Base-by-base conservation (phyloP, 2,888 invertebrate genomes). In the Rhogogaster chlorosoma region DNA sequence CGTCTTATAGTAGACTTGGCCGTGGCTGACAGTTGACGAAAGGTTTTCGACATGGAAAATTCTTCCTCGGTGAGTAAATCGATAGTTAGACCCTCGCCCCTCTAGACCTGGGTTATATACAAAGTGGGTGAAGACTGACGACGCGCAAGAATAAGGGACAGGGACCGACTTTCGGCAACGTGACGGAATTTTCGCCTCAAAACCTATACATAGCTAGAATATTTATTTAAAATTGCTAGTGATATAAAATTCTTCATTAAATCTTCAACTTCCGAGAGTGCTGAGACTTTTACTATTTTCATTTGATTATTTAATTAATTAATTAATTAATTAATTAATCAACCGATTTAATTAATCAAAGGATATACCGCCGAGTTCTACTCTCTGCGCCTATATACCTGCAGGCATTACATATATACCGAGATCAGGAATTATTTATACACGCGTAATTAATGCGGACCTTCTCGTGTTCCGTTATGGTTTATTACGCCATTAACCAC, bases 61-160 rank as follows among this genome's bases (percentile, higher is more conserved):
- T 73, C 73, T 42, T 73, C 73, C 73, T 73, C 73, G 12, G 15
- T 4, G 22, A 42, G 73, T 73, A 42, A 73, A 73, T 73, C 73
- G 73, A 73, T 73, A 73, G 38, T 73, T 73, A 73, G 32, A 67
- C 67, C 26, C 67, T 29, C 73, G 45, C 73, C 73, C 73, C 42
- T 42, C 12, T 10, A n/a, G 36, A 53, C 22, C 22, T 26, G 73
- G 73, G 73, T 38, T 73, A 42, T 73, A 73, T 73, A 73, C 42
- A 73, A 73, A 73, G 73, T 42, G 73, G 73, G 73, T 38, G 73
- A 73, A 73, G 73, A 73, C 22, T 73, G n/a, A 38, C 38, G 38
- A 71, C 70, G 70, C 70, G 22, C 53, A 71, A 22, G 32, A 32
- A 71, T 26, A 38, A 36, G 36, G 36, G 32, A 71, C 70, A 71